Evolutionary conservation across 1,140 invertebrate genomes (phyloP).

Genomic region (Ganaspis sp.): DNA sequence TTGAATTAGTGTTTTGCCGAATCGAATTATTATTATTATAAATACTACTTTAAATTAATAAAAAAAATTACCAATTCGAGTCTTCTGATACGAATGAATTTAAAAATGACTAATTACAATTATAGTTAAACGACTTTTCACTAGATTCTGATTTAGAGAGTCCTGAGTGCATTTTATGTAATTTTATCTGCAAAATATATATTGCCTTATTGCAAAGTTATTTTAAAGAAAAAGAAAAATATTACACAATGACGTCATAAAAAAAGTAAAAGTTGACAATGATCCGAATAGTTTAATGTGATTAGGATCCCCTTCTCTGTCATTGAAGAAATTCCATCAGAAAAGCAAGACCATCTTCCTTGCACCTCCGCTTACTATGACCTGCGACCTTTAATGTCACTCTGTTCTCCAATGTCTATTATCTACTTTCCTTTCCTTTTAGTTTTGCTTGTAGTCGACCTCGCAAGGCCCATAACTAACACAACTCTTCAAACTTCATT

Average conservation of each 20-base stretch:
- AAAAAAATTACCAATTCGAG: too few relatives aligned
- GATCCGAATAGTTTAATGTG: not conserved
- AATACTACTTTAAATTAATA: too few relatives aligned
- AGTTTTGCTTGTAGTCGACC: not conserved
- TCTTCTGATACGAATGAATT: too few relatives aligned
- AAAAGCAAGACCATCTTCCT: not conserved
- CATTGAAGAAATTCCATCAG: not conserved
- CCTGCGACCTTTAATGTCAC: constrained; percentile 12
- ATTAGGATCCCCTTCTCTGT: not conserved
- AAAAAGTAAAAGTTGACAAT: constrained; percentile 11
- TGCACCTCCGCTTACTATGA: not conserved
- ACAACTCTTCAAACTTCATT: not conserved
- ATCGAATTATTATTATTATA: too few relatives aligned
- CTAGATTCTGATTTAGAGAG: too few relatives aligned
- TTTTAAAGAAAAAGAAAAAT: not conserved
- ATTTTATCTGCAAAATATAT: too few relatives aligned
- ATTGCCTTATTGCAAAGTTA: not conserved
- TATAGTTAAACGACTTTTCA: too few relatives aligned
- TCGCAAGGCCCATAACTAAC: not conserved
- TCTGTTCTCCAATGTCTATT: constrained; percentile 4
- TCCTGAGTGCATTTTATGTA: too few relatives aligned
- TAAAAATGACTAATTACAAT: too few relatives aligned
- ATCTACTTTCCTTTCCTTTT: constrained; percentile 9
- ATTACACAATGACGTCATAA: not conserved
- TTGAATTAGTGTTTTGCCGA: too few relatives aligned